Evolutionary conservation across 1,140 invertebrate species (phyloP).

Genomic region (Calliopsis andreniformis): DNA sequence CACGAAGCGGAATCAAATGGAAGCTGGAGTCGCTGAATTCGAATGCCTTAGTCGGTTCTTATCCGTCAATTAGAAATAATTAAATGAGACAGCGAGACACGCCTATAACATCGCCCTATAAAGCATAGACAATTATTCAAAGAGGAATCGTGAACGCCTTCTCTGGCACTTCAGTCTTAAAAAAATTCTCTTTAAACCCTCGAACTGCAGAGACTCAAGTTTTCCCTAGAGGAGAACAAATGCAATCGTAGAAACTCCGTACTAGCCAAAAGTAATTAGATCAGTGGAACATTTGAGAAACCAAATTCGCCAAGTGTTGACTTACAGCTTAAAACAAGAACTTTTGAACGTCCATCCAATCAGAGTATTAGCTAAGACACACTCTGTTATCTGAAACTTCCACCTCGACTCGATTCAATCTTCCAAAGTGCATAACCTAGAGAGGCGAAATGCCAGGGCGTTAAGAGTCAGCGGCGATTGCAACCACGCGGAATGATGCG

Average conservation of each 20-base stretch:
- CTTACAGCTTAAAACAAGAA: neutral
- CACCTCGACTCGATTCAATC: too few species aligned
- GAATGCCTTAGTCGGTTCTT: neutral
- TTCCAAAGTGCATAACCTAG: too few species aligned
- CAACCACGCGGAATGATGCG: neutral
- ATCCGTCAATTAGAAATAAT: neutral
- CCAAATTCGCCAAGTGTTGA: neutral
- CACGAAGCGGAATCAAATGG: neutral
- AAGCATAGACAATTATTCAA: neutral
- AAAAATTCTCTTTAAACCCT: too few species aligned
- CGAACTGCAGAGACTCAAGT: too few species aligned
- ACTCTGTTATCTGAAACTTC: neutral
- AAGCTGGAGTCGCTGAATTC: neutral
- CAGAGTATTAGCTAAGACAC: neutral
- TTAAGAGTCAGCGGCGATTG: neutral
- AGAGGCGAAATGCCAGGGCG: constrained; percentile 15
- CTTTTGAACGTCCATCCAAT: neutral
- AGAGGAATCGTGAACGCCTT: neutral
- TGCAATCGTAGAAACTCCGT: too few species aligned
- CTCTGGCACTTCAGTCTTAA: too few species aligned
- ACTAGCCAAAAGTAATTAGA: too few species aligned
- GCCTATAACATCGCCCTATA: too few species aligned
- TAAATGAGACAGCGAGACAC: neutral
- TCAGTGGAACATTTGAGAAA: too few species aligned
- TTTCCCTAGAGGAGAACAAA: too few species aligned